phyloP scores from a whole-genome alignment of 1,140 invertebrate genomes.

The Heliothis subflexa region DNA sequence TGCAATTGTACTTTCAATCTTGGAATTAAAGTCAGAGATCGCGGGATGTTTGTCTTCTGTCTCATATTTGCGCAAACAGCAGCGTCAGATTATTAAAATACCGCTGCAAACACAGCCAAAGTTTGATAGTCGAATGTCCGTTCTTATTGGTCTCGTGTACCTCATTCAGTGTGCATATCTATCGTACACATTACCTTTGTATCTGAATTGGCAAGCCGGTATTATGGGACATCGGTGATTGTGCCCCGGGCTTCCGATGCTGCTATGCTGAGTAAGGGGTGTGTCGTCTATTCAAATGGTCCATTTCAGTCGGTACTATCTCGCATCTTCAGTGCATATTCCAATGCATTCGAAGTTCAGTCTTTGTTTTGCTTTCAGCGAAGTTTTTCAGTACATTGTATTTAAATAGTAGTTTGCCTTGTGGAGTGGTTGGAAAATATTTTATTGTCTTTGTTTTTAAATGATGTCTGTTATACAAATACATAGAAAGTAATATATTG shows the following conservation, averaged over 20 bases:
- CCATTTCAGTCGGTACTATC: constrained; percentile 40
- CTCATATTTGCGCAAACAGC: constrained; percentile 8
- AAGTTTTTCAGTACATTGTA: not conserved
- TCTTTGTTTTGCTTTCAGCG: constrained; percentile 6
- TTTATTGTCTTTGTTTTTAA: not conserved
- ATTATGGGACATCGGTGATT: constrained; percentile 36
- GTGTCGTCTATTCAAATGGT: constrained; percentile 33
- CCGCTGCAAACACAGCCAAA: not conserved
- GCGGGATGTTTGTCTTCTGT: not conserved
- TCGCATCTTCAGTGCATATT: constrained; percentile 13
- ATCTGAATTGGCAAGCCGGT: constrained; percentile 30
- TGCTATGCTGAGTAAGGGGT: constrained; percentile 25
- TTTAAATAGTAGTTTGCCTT: not conserved
- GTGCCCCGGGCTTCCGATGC: constrained; percentile 27
- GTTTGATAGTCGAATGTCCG: not conserved
- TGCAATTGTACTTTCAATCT: not conserved
- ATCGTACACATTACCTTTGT: constrained; percentile 36
- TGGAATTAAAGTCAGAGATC: not conserved
- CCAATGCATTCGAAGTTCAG: constrained; percentile 13
- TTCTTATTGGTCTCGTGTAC: not conserved
- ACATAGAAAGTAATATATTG: not conserved
- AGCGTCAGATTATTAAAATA: constrained; percentile 18
- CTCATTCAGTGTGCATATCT: not conserved
- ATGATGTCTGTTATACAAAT: not conserved
- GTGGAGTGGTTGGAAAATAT: not conserved